Conservation (phyloP, 2,113 vertebrate genomes). For the Neogobius melanostomus region DNA sequence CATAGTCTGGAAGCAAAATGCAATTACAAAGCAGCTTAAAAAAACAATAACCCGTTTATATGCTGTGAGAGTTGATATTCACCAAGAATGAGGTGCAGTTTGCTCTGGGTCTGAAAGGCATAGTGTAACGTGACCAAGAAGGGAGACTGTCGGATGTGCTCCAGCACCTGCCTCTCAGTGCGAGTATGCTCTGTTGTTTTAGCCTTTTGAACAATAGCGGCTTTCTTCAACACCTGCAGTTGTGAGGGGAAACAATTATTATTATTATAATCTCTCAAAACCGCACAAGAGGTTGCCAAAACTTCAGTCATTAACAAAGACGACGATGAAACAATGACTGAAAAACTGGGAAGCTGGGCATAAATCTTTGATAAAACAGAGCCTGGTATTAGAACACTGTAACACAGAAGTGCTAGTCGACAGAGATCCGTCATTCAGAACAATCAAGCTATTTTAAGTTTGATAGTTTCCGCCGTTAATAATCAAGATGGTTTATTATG, state of each 20-base stretch:
- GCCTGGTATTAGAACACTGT: too few relatives aligned
- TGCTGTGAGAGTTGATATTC: not conserved
- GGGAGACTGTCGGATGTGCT: slow-evolving; percentile 89
- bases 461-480: too few relatives aligned
- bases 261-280: not conserved
- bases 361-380: too few relatives aligned
- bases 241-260: not conserved
- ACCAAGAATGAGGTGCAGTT: slow-evolving; percentile 92
- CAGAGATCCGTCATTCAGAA: too few relatives aligned
- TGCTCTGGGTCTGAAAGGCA: slow-evolving; percentile 91
- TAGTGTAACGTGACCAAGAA: slow-evolving; percentile 93
- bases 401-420: too few relatives aligned
- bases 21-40: slow-evolving; percentile 15
- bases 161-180: slow-evolving; percentile 88
- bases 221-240: slow-evolving; percentile 86
- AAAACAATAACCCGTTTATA: not conserved
- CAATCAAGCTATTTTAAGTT: too few relatives aligned
- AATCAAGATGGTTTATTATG: too few relatives aligned
- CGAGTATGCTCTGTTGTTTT: slow-evolving; percentile 91
- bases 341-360: too few relatives aligned
- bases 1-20: slow-evolving; percentile 80
- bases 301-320: too few relatives aligned
- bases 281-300: too few relatives aligned
- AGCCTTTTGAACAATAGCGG: slow-evolving; percentile 88
- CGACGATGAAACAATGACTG: too few relatives aligned